Base-by-base conservation (phyloP, 2,797 vertebrate genomes). In the Sebastes matsubarae region DNA sequence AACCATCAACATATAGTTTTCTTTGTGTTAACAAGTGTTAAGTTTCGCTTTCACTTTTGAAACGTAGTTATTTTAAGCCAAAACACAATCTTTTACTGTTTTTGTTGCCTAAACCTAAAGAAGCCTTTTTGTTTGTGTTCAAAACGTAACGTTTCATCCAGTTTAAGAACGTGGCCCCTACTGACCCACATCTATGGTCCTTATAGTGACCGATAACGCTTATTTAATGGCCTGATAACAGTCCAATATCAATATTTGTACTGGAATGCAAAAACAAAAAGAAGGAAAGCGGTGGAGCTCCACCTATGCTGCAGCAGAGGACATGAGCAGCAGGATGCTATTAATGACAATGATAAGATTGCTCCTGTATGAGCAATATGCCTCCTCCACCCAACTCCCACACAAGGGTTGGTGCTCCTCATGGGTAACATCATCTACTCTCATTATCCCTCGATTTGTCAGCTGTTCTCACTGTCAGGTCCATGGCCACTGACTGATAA, bases 341-440 rank as follows among this genome's bases (percentile, higher is more conserved):
- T 85, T 85, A 84, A 80, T 79, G 85, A 84, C 79, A 69, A 2
- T 13, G 63, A 90, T 90, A 79, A 88, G 84, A 82, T 79, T 82
- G 34, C 65, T 81, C 36, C 57, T 77, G 27, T 79, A 29, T 72
- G 50, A 38, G 68, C 64, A 25, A 27, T 42, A 14, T 10, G 55
- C 74, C 63, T 83, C 82, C 80, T 79, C 80, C 72, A 55, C n/a
- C 58, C 69, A 13, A 68, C 87, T 85, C 84, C 86, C 84, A 87
- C 81, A 55, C 71, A 60, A 34, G 27, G 75, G 20, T 57, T 20
- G 68, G 29, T 71, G 70, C 29, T 85, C 84, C 87, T 83, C 77
- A 36, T 66, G 65, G 67, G 59, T 46, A 72, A 58, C 70, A 82
- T 77, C 69, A 29, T 11, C 30, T 38, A 14, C 25, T 68, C 52